A percentile compares a stretch with the other conserved stretches of the same genome.
These are phyloP conservation scores for Prunella strophiata DNA, from an alignment of 2,797 vertebrate species.

Conservation along the genomic window DNA sequence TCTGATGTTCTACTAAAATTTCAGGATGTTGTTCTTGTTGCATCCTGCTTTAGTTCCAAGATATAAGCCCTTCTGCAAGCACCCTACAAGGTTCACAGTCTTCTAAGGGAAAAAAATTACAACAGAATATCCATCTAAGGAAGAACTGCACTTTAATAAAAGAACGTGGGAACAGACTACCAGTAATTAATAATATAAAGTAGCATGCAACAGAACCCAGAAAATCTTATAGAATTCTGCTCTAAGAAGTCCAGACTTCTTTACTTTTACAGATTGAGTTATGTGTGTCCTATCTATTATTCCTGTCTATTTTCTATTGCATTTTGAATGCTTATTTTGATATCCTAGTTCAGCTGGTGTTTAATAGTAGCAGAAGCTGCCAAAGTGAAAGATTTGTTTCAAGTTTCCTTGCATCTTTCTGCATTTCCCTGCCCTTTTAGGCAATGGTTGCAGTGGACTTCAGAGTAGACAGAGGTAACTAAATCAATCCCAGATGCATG, in stretches of 20 bases:
- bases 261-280: not conserved
- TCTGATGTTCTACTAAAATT: not conserved
- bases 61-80: not conserved
- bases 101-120: not conserved
- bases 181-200: not conserved
- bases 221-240: not conserved
- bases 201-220: not conserved
- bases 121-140: not conserved
- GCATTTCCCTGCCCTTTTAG: not conserved
- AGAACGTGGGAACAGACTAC: not conserved
- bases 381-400: not conserved
- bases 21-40: conserved; percentile 25
- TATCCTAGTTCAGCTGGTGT: not conserved
- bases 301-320: not conserved
- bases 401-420: not conserved
- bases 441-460: not conserved
- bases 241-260: not conserved
- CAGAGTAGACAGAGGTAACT: not conserved
- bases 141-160: not conserved
- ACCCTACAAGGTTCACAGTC: not conserved
- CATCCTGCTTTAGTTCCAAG: conserved; percentile 19
- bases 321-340: not conserved
- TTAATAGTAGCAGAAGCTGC: not conserved
- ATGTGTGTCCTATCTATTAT: not conserved
- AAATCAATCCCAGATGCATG: not conserved